Evolutionary conservation across 2,113 vertebrate species (phyloP).

Genomic region (Myiozetetes cayanensis): DNA sequence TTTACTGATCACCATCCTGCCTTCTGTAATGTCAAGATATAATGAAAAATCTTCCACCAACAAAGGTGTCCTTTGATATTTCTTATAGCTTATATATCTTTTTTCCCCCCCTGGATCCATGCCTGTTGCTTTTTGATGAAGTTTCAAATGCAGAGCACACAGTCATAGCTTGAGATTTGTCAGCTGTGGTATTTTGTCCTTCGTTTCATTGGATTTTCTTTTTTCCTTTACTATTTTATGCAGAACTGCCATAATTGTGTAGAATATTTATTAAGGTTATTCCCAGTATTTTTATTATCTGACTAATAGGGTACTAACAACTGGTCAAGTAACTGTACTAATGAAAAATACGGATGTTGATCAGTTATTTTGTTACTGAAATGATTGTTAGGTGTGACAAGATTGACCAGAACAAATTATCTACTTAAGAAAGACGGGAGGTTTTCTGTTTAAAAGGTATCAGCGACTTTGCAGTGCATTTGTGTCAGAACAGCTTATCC

Average conservation of each 20-base stretch:
- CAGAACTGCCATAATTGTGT: neutral
- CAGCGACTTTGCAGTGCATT: neutral
- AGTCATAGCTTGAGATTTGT: neutral
- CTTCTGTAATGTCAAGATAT: conserved; percentile 38
- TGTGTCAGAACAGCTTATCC: neutral
- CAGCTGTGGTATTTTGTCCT: neutral
- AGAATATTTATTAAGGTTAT: neutral
- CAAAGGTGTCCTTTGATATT: conserved; percentile 35
- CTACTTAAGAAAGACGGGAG: neutral
- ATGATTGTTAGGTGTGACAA: neutral
- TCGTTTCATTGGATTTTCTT: neutral
- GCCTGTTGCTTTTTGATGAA: neutral
- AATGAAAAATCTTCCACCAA: conserved; percentile 43
- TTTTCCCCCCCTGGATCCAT: neutral
- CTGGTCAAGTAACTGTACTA: neutral
- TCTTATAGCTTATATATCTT: neutral
- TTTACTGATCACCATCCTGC: conserved; percentile 50
- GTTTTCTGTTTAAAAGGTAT: neutral
- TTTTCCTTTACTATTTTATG: neutral
- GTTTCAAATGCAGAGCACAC: neutral
- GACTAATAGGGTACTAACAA: neutral
- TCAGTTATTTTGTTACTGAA: neutral
- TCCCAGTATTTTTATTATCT: neutral
- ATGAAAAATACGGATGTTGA: neutral
- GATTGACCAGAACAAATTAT: neutral